Conservation (phyloP, 2,113 vertebrate genomes). For the Alethe diademata region DNA sequence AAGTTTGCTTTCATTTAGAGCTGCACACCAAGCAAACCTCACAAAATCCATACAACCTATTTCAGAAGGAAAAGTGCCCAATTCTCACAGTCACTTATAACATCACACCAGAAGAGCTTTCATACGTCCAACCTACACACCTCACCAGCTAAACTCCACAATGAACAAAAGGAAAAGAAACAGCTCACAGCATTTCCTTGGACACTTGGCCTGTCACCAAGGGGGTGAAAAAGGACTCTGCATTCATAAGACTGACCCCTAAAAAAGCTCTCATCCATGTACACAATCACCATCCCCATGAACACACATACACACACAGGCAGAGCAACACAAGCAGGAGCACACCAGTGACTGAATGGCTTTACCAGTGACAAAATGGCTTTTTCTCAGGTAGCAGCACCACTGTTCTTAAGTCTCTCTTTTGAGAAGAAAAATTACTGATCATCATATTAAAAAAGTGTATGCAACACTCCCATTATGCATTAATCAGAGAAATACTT, state of each 20-base stretch:
- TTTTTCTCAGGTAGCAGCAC: neutral
- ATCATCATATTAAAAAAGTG: neutral
- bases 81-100: neutral
- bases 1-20: conserved; percentile 11
- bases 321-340: neutral
- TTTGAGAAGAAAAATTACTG: neutral
- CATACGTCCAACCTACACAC: neutral
- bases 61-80: neutral
- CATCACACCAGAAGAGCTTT: neutral
- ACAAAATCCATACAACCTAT: neutral
- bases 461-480: neutral
- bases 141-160: neutral
- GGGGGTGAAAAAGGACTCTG: neutral
- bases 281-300: neutral
- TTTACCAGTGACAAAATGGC: neutral
- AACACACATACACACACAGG: neutral
- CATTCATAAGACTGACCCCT: neutral
- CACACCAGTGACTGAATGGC: neutral
- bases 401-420: neutral
- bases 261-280: neutral
- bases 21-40: neutral
- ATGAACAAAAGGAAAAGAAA: neutral
- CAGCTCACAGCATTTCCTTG: neutral
- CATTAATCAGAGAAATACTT: neutral
- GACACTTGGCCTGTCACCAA: neutral